Evolutionary conservation across 2,113 vertebrate genomes (phyloP), one percentile per base, ranked within the genome.

Genomic region (Hypanus sabinus): DNA sequence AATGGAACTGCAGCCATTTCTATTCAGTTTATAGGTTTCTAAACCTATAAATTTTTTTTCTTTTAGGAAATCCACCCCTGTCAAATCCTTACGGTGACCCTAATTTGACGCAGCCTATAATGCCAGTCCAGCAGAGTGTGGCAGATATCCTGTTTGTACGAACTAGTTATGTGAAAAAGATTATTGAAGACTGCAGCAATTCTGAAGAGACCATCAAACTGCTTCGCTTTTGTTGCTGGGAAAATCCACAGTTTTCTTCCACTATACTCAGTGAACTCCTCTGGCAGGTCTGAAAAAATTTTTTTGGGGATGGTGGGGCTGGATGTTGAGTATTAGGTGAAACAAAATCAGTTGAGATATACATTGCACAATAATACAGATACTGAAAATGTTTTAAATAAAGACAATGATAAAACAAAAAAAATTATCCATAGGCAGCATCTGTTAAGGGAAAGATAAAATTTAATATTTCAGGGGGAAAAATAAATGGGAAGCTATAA

Each of bases 151-250:
- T 99, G 95, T 99, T 99, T 96, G 99, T 99, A 94, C 98, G 99
- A 96, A 99, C 99, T 94, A 99, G 98, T 96, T 99, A 99, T 1
- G 99, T 99, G 95, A 99, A 99, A 97, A 99, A 99, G 97, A 99
- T 99, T 94, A 99, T 99, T 94, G 99, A 99, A 96, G 99, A 99
- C 95, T 99, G 99, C 96, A 99, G 98, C 97, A 99, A 99, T 96
- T 99, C 99, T 0, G 99, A 99, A 95, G 99, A 99, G 96, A 99
- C 99, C 0, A 98, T 99, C 95, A 99, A 99, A 95, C 95, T 99
- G 94, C 98, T 99, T 96, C 98, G 99, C 94, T 99, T 99, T 97
- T 99, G 99, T 97, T 99, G 99, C 96, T 99, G 99, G 99, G 99
- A 99, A 95, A 99, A 99, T 96, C 99, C 99, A 94, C 98, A 99